Percentiles rank a stretch among this genome's conserved stretches.
Evolutionary conservation across 2,113 vertebrate species (phyloP).

Genomic region (Trichomycterus rosablanca): DNA sequence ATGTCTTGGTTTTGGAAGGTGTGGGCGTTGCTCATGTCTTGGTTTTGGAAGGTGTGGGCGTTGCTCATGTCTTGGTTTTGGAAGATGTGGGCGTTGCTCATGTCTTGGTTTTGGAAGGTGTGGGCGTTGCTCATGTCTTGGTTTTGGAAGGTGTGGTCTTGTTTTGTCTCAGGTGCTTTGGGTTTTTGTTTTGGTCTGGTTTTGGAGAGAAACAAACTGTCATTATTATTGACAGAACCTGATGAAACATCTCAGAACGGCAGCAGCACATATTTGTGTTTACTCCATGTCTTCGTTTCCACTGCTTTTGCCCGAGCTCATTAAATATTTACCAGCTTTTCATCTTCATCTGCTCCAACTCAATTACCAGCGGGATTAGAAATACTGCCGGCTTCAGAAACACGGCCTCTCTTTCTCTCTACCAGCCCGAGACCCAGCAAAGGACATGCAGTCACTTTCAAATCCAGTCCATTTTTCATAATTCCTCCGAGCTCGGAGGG

Average conservation of each 20-base stretch:
- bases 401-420: neutral
- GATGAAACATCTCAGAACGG: neutral
- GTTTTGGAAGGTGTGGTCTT: no score
- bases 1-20: no score
- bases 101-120: no score
- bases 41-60: no score
- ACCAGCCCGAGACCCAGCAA: neutral
- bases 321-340: conserved; percentile 21
- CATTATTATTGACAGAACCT: no score
- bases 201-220: no score
- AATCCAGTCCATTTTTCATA: conserved; percentile 51
- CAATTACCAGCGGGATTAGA: neutral
- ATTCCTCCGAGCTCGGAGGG: conserved; percentile 37
- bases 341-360: conserved; percentile 11
- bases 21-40: no score
- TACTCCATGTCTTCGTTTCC: conserved; percentile 3
- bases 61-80: no score
- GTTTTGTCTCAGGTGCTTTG: no score
- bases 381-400: conserved; percentile 1
- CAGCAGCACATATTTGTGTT: neutral
- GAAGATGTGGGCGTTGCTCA: no score
- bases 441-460: neutral
- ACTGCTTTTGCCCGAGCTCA: conserved; percentile 12
- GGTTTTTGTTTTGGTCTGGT: neutral
- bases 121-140: no score